These are phyloP conservation scores for Drosophila varians DNA, from an alignment of 1,140 invertebrate species.

Conservation along the genomic window DNA sequence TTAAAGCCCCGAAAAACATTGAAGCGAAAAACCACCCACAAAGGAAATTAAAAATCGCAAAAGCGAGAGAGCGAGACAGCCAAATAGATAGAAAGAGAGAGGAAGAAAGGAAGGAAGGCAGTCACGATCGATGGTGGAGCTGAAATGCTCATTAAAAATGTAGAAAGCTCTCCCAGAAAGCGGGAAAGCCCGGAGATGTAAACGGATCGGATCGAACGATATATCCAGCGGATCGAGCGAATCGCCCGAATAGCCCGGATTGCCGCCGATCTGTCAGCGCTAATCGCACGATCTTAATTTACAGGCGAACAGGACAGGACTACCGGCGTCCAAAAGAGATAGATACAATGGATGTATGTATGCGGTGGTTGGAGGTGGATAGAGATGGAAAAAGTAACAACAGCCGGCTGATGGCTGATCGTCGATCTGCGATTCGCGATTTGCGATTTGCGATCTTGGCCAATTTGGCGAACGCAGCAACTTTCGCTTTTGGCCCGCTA, in stretches of 20 bases:
- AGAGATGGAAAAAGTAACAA: neutral
- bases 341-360: too few relatives aligned
- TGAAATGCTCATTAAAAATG: constrained; percentile 80
- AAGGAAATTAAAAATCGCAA: neutral
- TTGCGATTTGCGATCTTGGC: constrained; percentile 59
- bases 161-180: constrained; percentile 61
- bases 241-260: constrained; percentile 18
- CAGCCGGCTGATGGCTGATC: constrained; percentile 6
- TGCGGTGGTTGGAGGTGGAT: too few relatives aligned
- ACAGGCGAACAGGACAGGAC: constrained; percentile 55
- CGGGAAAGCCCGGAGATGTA: constrained; percentile 11
- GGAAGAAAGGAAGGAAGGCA: neutral
- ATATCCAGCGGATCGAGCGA: constrained; percentile 14
- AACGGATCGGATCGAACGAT: constrained; percentile 39
- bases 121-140: constrained; percentile 60
- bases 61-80: too few relatives aligned
- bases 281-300: constrained; percentile 82
- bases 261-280: constrained; percentile 58
- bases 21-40: neutral
- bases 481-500: constrained; percentile 74
- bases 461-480: constrained; percentile 73
- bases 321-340: constrained; percentile 37
- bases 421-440: too few relatives aligned
- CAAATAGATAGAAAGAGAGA: constrained; percentile 1
- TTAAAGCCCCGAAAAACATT: neutral